Percentiles rank a stretch among this genome's conserved stretches.
phyloP scores from a whole-genome alignment of 2,113 vertebrate genomes.

The Seriola dumerili region DNA sequence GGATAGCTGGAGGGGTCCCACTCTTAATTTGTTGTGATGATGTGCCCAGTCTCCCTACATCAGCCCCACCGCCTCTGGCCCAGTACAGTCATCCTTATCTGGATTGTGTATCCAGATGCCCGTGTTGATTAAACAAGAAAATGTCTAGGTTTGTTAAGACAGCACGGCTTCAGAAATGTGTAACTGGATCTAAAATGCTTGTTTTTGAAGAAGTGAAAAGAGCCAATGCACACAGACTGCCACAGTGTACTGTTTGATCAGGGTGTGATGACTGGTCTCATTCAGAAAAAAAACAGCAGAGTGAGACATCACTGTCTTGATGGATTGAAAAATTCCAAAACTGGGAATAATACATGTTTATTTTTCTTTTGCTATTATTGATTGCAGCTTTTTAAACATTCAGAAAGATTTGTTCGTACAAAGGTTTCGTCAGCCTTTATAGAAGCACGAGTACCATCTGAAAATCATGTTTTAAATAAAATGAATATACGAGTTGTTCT shows the following conservation, averaged over 20 bases:
- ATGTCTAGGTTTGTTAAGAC: slow-evolving; percentile 24
- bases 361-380: not conserved
- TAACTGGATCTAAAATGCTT: slow-evolving; percentile 11
- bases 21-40: slow-evolving; percentile 56
- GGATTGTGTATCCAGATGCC: slow-evolving; percentile 14
- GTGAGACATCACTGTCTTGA: not conserved
- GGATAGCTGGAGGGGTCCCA: slow-evolving; percentile 28
- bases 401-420: not conserved
- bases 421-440: not conserved
- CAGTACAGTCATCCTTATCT: not conserved
- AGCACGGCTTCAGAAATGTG: not conserved
- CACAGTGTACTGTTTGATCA: slow-evolving; percentile 13
- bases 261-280: slow-evolving; percentile 30
- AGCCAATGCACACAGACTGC: not conserved
- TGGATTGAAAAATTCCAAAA: slow-evolving; percentile 2
- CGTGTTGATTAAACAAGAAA: slow-evolving; percentile 37
- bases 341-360: not conserved
- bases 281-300: slow-evolving; percentile 20
- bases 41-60: slow-evolving; percentile 21
- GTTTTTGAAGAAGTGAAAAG: slow-evolving; percentile 22
- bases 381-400: not conserved
- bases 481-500: not conserved
- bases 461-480: not conserved
- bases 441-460: not conserved
- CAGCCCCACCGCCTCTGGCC: slow-evolving; percentile 18